A percentile compares a stretch with the other conserved stretches of the same genome.
These are phyloP conservation scores for Morpho helenor DNA, from an alignment of 2,888 invertebrate species.

Conservation along the genomic window DNA sequence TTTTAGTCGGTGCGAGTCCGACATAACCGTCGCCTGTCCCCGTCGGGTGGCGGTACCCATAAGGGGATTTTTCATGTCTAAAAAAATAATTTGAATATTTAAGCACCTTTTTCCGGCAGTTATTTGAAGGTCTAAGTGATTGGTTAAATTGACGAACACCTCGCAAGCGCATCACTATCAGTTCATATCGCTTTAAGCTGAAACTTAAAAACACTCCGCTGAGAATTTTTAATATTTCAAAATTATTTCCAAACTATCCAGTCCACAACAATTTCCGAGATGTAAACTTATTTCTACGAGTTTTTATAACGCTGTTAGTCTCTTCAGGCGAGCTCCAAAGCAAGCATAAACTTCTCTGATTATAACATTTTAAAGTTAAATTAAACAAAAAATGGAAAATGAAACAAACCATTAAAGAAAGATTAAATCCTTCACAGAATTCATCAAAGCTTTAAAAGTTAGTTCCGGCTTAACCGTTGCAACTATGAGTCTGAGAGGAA, in stretches of 20 bases:
- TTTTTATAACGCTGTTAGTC: constrained; percentile 25
- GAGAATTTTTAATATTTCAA: constrained; percentile 6
- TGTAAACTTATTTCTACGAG: constrained; percentile 11
- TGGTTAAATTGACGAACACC: no score
- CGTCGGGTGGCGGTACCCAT: no score
- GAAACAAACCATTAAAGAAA: constrained; percentile 36
- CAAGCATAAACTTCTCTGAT: constrained; percentile 26
- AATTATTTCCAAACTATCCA: constrained; percentile 9
- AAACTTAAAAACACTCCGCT: background rate
- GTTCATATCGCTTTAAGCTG: no score
- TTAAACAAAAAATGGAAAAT: constrained; percentile 28
- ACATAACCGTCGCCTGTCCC: no score
- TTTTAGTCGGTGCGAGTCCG: no score
- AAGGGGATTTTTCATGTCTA: no score
- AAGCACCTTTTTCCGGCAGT: no score
- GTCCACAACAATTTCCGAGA: constrained; percentile 13
- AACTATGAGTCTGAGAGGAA: constrained; percentile 42
- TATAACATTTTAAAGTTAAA: constrained; percentile 29
- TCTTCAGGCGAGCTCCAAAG: constrained; percentile 11
- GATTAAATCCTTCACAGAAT: constrained; percentile 40
- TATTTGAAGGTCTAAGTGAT: no score
- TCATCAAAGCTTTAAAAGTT: constrained; percentile 48
- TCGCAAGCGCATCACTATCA: no score
- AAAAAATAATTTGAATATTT: no score
- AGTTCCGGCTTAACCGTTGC: constrained; percentile 43